A percentile compares a stretch with the other conserved stretches of the same genome.
Evolutionary conservation across 2,797 vertebrate species (phyloP).

Genomic region (Clangula hyemalis): DNA sequence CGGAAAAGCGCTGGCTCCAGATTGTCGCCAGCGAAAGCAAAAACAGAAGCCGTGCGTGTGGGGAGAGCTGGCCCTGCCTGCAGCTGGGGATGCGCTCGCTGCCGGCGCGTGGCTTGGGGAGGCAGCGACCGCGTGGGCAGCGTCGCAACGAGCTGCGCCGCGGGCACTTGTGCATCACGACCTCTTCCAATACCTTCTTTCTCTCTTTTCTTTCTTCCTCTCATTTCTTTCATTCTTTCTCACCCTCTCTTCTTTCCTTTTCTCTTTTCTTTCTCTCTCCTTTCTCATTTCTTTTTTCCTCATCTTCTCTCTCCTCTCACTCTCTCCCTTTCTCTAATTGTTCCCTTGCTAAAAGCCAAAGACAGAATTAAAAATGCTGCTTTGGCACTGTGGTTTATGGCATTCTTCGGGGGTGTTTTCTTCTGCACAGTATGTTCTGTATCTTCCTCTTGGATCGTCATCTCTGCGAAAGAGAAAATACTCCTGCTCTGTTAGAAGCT

Average conservation of each 20-base stretch:
- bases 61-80: slow-evolving; percentile 30
- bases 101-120: not conserved
- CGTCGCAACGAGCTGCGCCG: no score
- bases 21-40: slow-evolving; percentile 78
- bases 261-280: not conserved
- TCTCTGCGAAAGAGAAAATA: slow-evolving; percentile 42
- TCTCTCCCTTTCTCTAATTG: not conserved
- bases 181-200: not conserved
- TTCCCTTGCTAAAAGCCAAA: slow-evolving; percentile 38
- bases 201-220: not conserved
- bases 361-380: slow-evolving; percentile 11
- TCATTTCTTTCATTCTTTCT: no score
- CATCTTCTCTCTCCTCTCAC: no score
- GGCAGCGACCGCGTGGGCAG: not conserved
- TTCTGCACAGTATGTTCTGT: slow-evolving; percentile 62
- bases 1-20: slow-evolving; percentile 80
- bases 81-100: not conserved
- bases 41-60: slow-evolving; percentile 75
- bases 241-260: not conserved
- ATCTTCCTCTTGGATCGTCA: slow-evolving; percentile 23
- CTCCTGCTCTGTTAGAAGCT: slow-evolving; percentile 62
- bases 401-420: slow-evolving; percentile 42
- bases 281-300: no score
- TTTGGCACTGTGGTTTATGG: slow-evolving; percentile 24
- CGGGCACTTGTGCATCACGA: not conserved